Percentiles rank a stretch among this genome's conserved stretches.
phyloP scores from a whole-genome alignment of 2,113 vertebrate genomes.

The Channa maculata region DNA sequence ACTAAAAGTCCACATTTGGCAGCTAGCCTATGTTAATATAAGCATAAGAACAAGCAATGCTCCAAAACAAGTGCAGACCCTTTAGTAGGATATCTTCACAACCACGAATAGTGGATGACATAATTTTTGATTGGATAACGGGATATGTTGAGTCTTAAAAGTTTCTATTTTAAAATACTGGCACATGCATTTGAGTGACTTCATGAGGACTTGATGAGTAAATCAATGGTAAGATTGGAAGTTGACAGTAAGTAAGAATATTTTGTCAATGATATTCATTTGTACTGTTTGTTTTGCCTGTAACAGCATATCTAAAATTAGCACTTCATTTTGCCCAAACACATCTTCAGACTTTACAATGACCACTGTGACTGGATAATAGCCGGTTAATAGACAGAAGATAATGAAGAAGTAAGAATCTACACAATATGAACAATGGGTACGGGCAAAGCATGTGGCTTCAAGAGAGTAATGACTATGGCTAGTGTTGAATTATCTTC shows the following conservation, averaged over 20 bases:
- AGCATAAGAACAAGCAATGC: constrained; percentile 23
- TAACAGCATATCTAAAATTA: neutral
- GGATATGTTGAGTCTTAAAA: no score
- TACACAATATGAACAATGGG: neutral
- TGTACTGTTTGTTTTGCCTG: no score
- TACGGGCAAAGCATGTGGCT: neutral
- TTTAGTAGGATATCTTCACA: neutral
- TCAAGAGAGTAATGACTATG: neutral
- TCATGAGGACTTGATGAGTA: no score
- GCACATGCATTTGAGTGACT: no score
- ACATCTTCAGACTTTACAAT: neutral
- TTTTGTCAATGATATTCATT: no score
- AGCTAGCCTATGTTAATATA: constrained; percentile 23
- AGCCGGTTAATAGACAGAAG: neutral
- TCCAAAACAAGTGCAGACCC: constrained; percentile 52
- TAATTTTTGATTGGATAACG: no score
- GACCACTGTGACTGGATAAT: neutral
- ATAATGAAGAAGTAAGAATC: neutral
- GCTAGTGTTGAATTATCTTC: neutral
- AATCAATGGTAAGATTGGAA: no score
- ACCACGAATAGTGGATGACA: no score
- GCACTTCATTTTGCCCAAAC: neutral
- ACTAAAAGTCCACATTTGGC: constrained; percentile 53
- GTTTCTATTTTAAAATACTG: no score
- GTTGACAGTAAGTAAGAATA: no score